A percentile compares a stretch with the other conserved stretches of the same genome.
Conservation (phyloP, 2,113 vertebrate species). For the Vidua chalybeata region DNA sequence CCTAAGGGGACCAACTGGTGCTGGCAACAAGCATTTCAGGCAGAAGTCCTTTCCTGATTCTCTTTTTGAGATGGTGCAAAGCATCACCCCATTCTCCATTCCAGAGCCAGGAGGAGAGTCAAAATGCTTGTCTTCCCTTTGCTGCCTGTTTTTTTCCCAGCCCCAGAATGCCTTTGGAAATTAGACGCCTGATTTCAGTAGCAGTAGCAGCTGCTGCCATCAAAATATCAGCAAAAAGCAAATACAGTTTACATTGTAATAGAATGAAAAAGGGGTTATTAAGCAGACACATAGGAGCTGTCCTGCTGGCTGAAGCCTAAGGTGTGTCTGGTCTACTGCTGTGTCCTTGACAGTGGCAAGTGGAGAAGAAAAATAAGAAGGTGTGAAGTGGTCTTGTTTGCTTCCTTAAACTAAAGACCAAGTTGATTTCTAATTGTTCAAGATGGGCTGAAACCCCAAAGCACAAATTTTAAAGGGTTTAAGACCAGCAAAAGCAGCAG, state of each 20-base stretch:
- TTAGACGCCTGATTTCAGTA: background rate
- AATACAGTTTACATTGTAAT: background rate
- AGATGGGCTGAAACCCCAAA: background rate
- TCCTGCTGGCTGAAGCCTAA: background rate
- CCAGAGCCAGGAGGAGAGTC: constrained; percentile 20
- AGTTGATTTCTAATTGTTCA: background rate
- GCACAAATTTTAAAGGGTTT: background rate
- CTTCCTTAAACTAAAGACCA: background rate
- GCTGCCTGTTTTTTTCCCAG: background rate
- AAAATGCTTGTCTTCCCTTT: background rate
- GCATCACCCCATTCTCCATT: background rate
- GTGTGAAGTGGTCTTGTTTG: background rate
- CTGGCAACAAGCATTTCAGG: constrained; percentile 25
- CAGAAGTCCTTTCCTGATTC: background rate
- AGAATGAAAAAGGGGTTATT: background rate
- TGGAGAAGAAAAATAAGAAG: background rate
- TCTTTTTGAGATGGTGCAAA: background rate
- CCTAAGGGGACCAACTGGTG: constrained; percentile 50
- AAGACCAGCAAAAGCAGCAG: background rate
- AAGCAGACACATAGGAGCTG: background rate
- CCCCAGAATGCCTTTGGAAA: constrained; percentile 24
- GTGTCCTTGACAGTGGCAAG: background rate
- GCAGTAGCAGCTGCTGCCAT: background rate
- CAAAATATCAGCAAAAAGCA: constrained; percentile 23
- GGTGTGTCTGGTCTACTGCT: background rate